Evolutionary conservation across 2,888 invertebrate species (phyloP).

Genomic region (Drosophila multiciliata): DNA sequence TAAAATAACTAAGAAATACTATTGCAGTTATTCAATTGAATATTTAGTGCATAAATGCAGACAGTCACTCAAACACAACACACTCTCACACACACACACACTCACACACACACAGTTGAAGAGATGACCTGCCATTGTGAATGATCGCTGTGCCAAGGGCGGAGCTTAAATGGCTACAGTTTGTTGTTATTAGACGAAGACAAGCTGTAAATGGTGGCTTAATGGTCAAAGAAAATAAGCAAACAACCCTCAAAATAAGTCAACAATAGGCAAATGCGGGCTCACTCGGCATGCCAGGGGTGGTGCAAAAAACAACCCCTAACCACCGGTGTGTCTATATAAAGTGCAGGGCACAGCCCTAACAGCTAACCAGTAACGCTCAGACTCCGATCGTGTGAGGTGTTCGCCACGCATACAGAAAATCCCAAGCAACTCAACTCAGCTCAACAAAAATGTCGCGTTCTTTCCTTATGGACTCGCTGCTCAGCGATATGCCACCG

Average conservation of each 20-base stretch:
- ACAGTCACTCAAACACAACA: not conserved
- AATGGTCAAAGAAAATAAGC: slow-evolving; percentile 53
- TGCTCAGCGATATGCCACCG: slow-evolving; percentile 88
- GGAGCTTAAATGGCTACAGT: slow-evolving; percentile 81
- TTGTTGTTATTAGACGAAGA: slow-evolving; percentile 67
- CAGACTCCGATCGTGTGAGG: slow-evolving; percentile 75
- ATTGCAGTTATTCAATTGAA: not conserved
- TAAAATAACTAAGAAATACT: not conserved
- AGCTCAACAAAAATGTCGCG: slow-evolving; percentile 88
- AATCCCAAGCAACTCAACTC: not conserved
- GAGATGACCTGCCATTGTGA: slow-evolving; percentile 61
- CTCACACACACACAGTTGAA: not conserved
- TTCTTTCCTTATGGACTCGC: slow-evolving; percentile 92
- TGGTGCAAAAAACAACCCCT: slow-evolving; percentile 60
- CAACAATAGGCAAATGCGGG: slow-evolving; percentile 49
- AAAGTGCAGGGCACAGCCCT: slow-evolving; percentile 56
- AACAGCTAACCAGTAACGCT: slow-evolving; percentile 68
- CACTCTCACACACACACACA: not conserved
- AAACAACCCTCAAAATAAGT: slow-evolving; percentile 82
- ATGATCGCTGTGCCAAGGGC: slow-evolving; percentile 70
- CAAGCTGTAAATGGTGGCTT: slow-evolving; percentile 68
- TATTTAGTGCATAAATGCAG: not conserved
- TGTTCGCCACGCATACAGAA: slow-evolving; percentile 14
- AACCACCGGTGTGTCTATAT: slow-evolving; percentile 60
- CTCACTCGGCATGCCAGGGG: slow-evolving; percentile 42